phyloP scores from a whole-genome alignment of 2,113 vertebrate species.

The Sceloporus undulatus region DNA sequence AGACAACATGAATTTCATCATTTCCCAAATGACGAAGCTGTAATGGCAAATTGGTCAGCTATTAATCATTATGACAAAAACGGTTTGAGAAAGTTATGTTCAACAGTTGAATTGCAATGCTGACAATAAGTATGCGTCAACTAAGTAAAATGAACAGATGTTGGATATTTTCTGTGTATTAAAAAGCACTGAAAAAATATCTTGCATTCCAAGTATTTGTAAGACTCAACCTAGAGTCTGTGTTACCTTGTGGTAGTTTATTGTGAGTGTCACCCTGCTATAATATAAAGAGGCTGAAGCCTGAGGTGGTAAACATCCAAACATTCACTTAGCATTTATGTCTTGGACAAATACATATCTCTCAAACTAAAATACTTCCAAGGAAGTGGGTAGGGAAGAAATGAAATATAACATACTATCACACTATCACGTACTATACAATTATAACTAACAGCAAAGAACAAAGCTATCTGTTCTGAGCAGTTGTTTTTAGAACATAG shows the following conservation, averaged over 20 bases:
- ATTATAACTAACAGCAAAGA: not conserved
- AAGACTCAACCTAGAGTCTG: not conserved
- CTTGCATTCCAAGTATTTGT: constrained; percentile 38
- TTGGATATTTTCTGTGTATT: constrained; percentile 65
- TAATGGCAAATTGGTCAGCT: constrained; percentile 77
- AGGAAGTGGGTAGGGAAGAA: not conserved
- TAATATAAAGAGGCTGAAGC: not conserved
- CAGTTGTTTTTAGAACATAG: not conserved
- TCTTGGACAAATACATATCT: not conserved
- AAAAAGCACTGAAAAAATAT: constrained; percentile 54
- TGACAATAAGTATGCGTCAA: constrained; percentile 68
- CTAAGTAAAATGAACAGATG: constrained; percentile 64
- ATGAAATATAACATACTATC: not conserved
- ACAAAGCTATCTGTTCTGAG: too few species aligned
- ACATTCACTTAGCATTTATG: not conserved
- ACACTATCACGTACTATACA: not conserved
- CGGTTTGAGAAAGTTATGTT: constrained; percentile 67
- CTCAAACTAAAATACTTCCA: not conserved
- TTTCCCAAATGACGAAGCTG: constrained; percentile 99
- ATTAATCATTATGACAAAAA: constrained; percentile 78
- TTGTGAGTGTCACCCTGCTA: too few species aligned
- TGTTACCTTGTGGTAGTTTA: not conserved
- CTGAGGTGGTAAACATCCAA: not conserved
- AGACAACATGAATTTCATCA: constrained; percentile 98
- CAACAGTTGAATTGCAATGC: constrained; percentile 75